A percentile compares a stretch with the other conserved stretches of the same genome.
Evolutionary conservation across 1,140 invertebrate genomes (phyloP).

Genomic region (Drosophila mauritiana): DNA sequence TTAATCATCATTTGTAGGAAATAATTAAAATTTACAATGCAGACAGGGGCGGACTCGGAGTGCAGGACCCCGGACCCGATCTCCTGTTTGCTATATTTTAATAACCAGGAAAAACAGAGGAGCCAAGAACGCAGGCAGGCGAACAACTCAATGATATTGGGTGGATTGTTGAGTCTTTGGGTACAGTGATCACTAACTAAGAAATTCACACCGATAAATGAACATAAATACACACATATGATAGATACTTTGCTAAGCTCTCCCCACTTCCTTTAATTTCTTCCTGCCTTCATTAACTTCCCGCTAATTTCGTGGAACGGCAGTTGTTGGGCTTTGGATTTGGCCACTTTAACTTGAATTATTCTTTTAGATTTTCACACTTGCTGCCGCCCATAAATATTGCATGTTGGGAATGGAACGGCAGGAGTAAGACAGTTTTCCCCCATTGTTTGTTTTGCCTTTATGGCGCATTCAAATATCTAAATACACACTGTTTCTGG

Average conservation of each 20-base stretch:
- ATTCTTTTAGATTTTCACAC: slow-evolving; percentile 44
- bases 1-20: slow-evolving; percentile 81
- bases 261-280: background rate
- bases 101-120: slow-evolving; percentile 57
- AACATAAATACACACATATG: no score
- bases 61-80: slow-evolving; percentile 7
- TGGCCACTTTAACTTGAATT: slow-evolving; percentile 49
- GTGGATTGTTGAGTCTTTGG: background rate
- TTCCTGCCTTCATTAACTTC: slow-evolving; percentile 3
- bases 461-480: slow-evolving; percentile 39
- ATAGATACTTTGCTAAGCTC: no score
- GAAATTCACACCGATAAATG: no score
- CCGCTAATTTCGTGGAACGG: slow-evolving; percentile 27
- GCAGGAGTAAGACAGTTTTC: slow-evolving; percentile 18
- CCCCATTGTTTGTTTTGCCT: slow-evolving; percentile 30
- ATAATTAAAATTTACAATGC: slow-evolving; percentile 80
- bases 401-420: slow-evolving; percentile 1
- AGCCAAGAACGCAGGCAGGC: background rate
- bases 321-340: slow-evolving; percentile 26
- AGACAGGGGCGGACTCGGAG: slow-evolving; percentile 24
- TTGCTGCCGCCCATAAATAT: slow-evolving; percentile 47
- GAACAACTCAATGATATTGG: slow-evolving; percentile 54
- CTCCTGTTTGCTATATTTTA: slow-evolving; percentile 60
- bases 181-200: background rate
- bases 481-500: slow-evolving; percentile 55